These are phyloP conservation scores for Therioaphis trifolii DNA, from an alignment of 2,888 invertebrate genomes.

Conservation along the genomic window DNA sequence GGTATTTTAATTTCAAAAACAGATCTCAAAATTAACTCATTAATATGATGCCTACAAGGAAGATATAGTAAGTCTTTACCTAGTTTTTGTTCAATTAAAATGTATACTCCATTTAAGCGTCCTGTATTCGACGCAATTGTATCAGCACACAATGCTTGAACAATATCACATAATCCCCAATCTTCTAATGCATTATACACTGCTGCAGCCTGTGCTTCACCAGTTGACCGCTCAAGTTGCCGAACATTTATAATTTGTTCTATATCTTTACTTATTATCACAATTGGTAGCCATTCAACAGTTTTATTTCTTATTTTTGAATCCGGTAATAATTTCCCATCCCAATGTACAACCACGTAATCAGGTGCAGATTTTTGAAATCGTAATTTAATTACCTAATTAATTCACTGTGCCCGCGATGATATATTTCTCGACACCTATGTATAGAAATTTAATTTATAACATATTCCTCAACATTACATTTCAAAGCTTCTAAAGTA, in stretches of 20 bases:
- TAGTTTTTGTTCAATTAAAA: too few species aligned
- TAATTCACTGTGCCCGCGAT: too few species aligned
- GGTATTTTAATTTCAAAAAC: too few species aligned
- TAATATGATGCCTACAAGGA: too few species aligned
- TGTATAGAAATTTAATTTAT: too few species aligned
- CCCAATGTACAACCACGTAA: neutral
- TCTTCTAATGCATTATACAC: conserved; percentile 39
- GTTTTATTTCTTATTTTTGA: neutral
- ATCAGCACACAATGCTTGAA: conserved; percentile 43
- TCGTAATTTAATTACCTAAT: neutral
- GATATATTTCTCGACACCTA: too few species aligned
- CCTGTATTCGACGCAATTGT: conserved; percentile 34
- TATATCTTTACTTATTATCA: neutral
- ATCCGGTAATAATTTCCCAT: neutral
- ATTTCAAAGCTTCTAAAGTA: conserved; percentile 2
- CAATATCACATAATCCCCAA: conserved; percentile 34
- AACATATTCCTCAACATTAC: too few species aligned
- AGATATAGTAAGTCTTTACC: too few species aligned
- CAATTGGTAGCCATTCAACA: neutral
- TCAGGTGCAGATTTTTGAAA: neutral
- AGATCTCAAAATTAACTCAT: too few species aligned
- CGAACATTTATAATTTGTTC: neutral
- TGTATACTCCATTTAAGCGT: too few species aligned
- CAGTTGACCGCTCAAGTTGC: too few species aligned
- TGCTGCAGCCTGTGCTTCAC: conserved; percentile 15